phyloP scores from a whole-genome alignment of 2,113 vertebrate species.

The Bos indicus region DNA sequence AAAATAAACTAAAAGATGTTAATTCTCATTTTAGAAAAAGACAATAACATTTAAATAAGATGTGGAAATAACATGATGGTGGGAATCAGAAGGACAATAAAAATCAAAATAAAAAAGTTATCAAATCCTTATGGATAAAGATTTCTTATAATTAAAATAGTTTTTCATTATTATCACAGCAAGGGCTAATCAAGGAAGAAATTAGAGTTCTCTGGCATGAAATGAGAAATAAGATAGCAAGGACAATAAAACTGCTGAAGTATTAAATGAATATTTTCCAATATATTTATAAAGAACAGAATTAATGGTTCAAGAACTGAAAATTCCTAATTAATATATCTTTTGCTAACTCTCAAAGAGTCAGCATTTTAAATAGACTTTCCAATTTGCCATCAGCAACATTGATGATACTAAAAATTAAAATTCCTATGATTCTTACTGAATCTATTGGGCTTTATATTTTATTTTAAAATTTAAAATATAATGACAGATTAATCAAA shows the following conservation, averaged over 20 bases:
- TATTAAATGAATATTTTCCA: conserved; percentile 59
- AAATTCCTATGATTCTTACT: background rate
- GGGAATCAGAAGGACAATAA: background rate
- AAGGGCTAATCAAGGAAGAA: conserved; percentile 62
- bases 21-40: background rate
- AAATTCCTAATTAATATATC: conserved; percentile 34
- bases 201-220: conserved; percentile 49
- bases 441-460: background rate
- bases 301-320: conserved; percentile 31
- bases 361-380: background rate
- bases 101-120: conserved; percentile 25
- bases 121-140: conserved; percentile 14
- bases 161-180: conserved; percentile 39
- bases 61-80: background rate
- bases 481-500: background rate
- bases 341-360: background rate
- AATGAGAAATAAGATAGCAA: conserved; percentile 47
- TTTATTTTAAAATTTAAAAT: conserved; percentile 29
- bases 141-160: conserved; percentile 33
- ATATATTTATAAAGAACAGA: conserved; percentile 35
- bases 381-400: background rate
- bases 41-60: background rate
- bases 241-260: conserved; percentile 29
- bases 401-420: background rate
- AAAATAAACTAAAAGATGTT: background rate